Conservation (phyloP, 2,113 vertebrate species). For the Larimichthys polyactis region DNA sequence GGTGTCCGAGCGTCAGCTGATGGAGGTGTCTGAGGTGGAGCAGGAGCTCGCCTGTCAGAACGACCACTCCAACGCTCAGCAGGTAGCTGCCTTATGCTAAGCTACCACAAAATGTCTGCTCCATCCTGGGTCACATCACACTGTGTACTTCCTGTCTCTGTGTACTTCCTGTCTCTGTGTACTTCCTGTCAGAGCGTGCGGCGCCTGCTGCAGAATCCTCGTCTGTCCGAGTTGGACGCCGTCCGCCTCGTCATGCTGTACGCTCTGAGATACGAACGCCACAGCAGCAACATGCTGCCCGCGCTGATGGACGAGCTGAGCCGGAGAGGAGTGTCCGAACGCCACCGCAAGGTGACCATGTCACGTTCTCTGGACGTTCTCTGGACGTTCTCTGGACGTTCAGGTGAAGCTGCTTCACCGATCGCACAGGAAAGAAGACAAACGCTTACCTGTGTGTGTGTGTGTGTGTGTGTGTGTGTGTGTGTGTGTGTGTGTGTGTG, state of each 20-base stretch:
- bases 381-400: too few species aligned
- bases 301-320: slow-evolving; percentile 89
- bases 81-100: slow-evolving; percentile 80
- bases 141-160: not conserved
- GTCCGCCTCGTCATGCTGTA: slow-evolving; percentile 94
- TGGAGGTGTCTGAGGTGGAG: slow-evolving; percentile 93
- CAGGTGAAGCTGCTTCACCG: too few species aligned
- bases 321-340: slow-evolving; percentile 87
- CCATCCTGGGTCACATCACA: too few species aligned
- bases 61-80: slow-evolving; percentile 93
- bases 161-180: not conserved
- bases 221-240: slow-evolving; percentile 88
- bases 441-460: not conserved
- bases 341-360: slow-evolving; percentile 86
- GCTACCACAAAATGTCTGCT: too few species aligned
- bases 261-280: slow-evolving; percentile 93
- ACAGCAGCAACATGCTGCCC: slow-evolving; percentile 89
- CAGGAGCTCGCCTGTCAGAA: slow-evolving; percentile 97
- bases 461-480: not conserved
- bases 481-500: not conserved
- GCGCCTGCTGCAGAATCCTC: slow-evolving; percentile 90
- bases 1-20: slow-evolving; percentile 85
- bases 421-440: too few species aligned
- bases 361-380: not conserved
- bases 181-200: slow-evolving; percentile 87